Percentiles rank a stretch among this genome's conserved stretches.
phyloP scores from a whole-genome alignment of 1,140 invertebrate species.

The Diorhabda carinulata region DNA sequence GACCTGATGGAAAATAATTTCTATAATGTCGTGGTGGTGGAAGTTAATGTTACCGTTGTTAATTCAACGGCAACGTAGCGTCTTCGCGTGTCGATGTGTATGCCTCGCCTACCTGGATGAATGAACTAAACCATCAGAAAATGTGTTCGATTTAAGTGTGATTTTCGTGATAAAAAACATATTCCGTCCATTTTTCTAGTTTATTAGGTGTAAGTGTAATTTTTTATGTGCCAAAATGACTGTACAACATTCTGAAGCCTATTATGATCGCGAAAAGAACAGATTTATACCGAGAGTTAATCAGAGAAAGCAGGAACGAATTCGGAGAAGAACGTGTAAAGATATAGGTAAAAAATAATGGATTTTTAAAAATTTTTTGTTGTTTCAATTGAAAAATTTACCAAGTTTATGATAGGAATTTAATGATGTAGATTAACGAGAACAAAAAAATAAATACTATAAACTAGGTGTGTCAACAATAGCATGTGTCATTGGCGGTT shows the following conservation, averaged over 20 bases:
- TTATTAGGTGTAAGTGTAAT: not conserved
- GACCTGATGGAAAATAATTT: not conserved
- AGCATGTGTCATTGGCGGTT: no score
- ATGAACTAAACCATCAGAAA: not conserved
- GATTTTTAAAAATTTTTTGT: not conserved
- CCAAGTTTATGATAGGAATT: not conserved
- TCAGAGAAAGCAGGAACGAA: not conserved
- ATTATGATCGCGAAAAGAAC: not conserved
- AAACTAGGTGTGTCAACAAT: constrained; percentile 1
- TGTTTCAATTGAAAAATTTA: no score
- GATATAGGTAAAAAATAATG: not conserved
- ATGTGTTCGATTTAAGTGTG: not conserved
- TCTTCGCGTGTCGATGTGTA: not conserved
- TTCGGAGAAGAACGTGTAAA: not conserved
- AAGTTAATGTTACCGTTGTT: not conserved
- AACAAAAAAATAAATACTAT: not conserved
- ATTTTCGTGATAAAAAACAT: not conserved
- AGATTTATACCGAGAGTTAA: not conserved
- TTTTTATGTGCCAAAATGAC: not conserved
- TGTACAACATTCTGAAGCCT: not conserved
- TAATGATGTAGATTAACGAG: not conserved
- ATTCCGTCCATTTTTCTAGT: not conserved
- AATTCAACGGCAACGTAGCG: constrained; percentile 4
- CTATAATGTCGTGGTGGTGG: not conserved
- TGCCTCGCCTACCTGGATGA: constrained; percentile 11